These are phyloP conservation scores for Sebastes wilsoni DNA, from an alignment of 2,797 vertebrate genomes.

Conservation along the genomic window DNA sequence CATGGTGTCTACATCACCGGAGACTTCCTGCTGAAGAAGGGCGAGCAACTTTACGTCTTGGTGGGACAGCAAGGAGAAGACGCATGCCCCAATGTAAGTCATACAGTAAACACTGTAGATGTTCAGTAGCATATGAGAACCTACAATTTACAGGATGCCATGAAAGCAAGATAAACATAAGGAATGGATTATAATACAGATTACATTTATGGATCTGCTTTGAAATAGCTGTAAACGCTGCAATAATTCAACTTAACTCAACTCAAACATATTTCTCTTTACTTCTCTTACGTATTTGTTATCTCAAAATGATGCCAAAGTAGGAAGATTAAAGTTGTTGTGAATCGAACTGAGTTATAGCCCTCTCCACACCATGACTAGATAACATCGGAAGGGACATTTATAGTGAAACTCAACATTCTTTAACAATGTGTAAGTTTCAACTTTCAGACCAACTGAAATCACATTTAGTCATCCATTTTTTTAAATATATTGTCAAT, in stretches of 20 bases:
- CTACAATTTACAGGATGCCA: neutral
- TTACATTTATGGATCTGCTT: neutral
- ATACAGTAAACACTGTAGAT: neutral
- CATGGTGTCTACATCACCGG: slow-evolving; percentile 90
- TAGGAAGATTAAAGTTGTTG: neutral
- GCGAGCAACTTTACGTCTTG: slow-evolving; percentile 89
- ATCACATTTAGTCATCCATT: neutral
- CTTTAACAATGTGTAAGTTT: neutral
- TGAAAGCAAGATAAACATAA: slow-evolving; percentile 12
- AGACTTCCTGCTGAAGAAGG: slow-evolving; percentile 91
- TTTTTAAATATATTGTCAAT: neutral
- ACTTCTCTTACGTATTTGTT: neutral
- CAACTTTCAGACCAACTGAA: neutral
- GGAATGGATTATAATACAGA: neutral
- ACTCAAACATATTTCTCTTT: slow-evolving; percentile 12
- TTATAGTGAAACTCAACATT: neutral
- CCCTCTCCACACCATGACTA: neutral
- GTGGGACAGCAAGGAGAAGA: slow-evolving; percentile 97
- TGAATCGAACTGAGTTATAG: neutral
- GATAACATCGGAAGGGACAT: neutral
- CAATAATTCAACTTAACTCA: slow-evolving; percentile 1
- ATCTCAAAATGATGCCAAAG: neutral
- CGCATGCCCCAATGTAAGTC: slow-evolving; percentile 93
- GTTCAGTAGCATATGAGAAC: neutral
- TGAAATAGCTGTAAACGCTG: neutral